These are phyloP conservation scores for Nannoperca obscura DNA, from an alignment of 2,797 vertebrate species.

Conservation along the genomic window DNA sequence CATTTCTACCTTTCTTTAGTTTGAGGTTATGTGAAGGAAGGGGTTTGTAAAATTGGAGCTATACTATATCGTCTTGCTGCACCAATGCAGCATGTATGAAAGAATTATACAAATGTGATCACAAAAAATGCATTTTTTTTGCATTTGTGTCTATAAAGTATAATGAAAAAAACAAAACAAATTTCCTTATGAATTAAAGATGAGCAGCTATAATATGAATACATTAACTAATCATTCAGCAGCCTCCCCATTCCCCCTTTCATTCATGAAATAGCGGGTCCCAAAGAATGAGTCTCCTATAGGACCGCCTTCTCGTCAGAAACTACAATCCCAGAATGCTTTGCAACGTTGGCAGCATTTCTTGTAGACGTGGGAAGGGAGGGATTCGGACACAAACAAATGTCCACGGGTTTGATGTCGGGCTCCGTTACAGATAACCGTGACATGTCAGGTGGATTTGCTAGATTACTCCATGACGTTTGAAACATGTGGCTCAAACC, in stretches of 20 bases:
- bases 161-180: background rate
- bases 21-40: background rate
- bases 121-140: background rate
- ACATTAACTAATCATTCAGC: background rate
- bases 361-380: conserved; percentile 88
- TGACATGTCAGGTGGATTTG: conserved; percentile 72
- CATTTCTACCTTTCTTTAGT: background rate
- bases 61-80: background rate
- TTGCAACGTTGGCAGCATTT: conserved; percentile 73
- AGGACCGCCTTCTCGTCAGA: conserved; percentile 30
- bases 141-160: background rate
- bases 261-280: conserved; percentile 15
- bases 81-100: background rate
- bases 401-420: conserved; percentile 75
- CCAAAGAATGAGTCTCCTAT: background rate
- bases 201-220: background rate
- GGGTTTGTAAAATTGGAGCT: background rate
- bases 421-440: conserved; percentile 61
- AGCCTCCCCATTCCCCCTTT: background rate
- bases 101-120: background rate
- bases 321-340: conserved; percentile 89
- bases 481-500: conserved; percentile 95
- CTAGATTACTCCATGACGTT: conserved; percentile 53
- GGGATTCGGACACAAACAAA: conserved; percentile 82
- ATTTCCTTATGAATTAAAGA: background rate